Evolutionary conservation across 2,888 invertebrate species (phyloP).

Genomic region (Synanthedon vespiformis): DNA sequence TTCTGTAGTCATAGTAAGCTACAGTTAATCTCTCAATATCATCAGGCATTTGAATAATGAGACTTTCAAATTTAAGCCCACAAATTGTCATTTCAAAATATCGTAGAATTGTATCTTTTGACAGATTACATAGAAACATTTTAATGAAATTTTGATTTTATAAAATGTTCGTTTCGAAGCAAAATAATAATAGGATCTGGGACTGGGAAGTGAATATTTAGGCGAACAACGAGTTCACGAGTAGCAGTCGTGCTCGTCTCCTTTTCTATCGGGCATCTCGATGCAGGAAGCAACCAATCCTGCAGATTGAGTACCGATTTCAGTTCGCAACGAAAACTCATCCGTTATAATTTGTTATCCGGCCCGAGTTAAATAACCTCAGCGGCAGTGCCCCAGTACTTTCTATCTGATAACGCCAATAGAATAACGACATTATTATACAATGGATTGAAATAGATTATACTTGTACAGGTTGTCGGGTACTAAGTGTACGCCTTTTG

Average conservation of each 20-base stretch:
- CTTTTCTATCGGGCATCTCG: constrained; percentile 53
- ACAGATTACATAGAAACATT: no score
- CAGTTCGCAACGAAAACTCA: constrained; percentile 11
- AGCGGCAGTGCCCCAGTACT: constrained; percentile 32
- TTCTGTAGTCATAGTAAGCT: no score
- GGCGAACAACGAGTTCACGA: constrained; percentile 26
- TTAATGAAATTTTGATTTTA: no score
- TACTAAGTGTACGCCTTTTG: constrained; percentile 15
- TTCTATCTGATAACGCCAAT: constrained; percentile 54
- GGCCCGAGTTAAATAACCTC: constrained; percentile 26
- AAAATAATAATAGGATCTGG: neutral
- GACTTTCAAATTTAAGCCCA: no score
- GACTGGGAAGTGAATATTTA: neutral
- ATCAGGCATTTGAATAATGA: no score
- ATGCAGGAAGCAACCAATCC: constrained; percentile 33
- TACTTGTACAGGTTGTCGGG: constrained; percentile 11
- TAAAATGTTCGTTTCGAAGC: neutral
- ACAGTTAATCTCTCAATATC: no score
- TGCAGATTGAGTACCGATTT: constrained; percentile 1
- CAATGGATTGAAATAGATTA: constrained; percentile 33
- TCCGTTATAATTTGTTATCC: constrained; percentile 34
- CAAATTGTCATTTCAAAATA: no score
- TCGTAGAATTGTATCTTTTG: no score
- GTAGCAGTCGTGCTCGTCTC: constrained; percentile 51
- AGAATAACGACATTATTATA: constrained; percentile 30